phyloP scores from a whole-genome alignment of 92 coral and sea anemone genomes.

The Porites cylindrica region DNA sequence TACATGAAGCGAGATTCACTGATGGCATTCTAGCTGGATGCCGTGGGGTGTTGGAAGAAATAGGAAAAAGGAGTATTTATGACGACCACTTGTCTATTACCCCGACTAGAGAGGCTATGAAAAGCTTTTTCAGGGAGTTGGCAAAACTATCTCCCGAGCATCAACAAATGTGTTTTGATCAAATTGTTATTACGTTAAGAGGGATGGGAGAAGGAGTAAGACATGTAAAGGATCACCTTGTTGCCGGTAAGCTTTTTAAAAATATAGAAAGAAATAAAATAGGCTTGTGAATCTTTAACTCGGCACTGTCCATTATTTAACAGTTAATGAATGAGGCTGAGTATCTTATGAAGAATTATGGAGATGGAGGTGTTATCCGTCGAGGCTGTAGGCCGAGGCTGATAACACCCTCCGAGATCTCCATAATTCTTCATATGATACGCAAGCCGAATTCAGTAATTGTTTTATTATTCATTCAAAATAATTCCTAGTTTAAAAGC shows the following conservation, averaged over 20 bases:
- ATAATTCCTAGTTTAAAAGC: no score
- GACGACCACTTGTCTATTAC: neutral
- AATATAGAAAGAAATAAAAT: no score
- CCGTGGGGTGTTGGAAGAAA: neutral
- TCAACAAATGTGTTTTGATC: constrained; percentile 20
- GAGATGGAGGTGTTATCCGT: no score
- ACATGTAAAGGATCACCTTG: constrained; percentile 15
- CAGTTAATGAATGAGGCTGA: no score
- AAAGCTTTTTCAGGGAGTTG: neutral
- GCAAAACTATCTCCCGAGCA: constrained; percentile 2
- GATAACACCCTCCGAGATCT: no score
- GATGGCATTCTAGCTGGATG: constrained; percentile 17
- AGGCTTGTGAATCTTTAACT: no score
- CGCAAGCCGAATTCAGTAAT: no score
- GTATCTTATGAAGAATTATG: no score
- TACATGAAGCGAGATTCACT: neutral
- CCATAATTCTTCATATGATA: no score
- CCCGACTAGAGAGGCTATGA: neutral
- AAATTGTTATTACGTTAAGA: neutral
- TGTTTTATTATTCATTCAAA: no score
- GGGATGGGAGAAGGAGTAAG: neutral
- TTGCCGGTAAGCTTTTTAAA: neutral
- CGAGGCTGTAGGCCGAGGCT: no score
- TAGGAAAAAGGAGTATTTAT: neutral
- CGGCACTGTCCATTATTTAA: no score